Percentiles rank a stretch among this genome's conserved stretches.
phyloP scores from a whole-genome alignment of 2,113 vertebrate species.

The Lycaon pictus region DNA sequence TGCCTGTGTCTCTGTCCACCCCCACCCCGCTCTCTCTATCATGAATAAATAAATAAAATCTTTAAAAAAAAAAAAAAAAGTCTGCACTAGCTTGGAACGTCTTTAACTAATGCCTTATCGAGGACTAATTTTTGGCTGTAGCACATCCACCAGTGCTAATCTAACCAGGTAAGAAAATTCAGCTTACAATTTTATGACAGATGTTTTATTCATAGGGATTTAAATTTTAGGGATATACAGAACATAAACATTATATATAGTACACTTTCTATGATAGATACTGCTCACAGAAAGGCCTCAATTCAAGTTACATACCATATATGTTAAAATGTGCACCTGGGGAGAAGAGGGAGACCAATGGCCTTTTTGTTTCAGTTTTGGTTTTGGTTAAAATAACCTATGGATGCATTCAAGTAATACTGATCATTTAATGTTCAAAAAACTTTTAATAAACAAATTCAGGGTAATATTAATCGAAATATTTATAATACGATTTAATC shows the following conservation, averaged over 20 bases:
- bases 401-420: conserved; percentile 88
- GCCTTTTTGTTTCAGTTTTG: conserved; percentile 52
- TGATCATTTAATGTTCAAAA: conserved; percentile 91
- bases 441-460: conserved; percentile 91
- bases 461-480: conserved; percentile 90
- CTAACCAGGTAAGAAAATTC: conserved; percentile 56
- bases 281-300: conserved; percentile 84
- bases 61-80: background rate
- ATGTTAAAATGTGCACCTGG: conserved; percentile 82
- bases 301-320: conserved; percentile 80
- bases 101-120: background rate
- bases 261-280: conserved; percentile 84
- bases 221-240: conserved; percentile 87
- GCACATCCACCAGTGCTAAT: background rate
- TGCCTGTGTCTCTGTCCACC: too few species aligned
- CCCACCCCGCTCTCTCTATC: too few species aligned
- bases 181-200: conserved; percentile 77
- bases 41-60: too few species aligned
- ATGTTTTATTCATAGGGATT: conserved; percentile 88
- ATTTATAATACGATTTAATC: conserved; percentile 90
- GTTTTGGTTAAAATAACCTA: conserved; percentile 79
- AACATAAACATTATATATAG: conserved; percentile 87
- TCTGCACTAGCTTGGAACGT: background rate
- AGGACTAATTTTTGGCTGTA: background rate
- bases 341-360: conserved; percentile 65